Evolutionary conservation across 2,888 invertebrate species (phyloP), one percentile per base, ranked within the genome.

Genomic region (Epirrita christyi): DNA sequence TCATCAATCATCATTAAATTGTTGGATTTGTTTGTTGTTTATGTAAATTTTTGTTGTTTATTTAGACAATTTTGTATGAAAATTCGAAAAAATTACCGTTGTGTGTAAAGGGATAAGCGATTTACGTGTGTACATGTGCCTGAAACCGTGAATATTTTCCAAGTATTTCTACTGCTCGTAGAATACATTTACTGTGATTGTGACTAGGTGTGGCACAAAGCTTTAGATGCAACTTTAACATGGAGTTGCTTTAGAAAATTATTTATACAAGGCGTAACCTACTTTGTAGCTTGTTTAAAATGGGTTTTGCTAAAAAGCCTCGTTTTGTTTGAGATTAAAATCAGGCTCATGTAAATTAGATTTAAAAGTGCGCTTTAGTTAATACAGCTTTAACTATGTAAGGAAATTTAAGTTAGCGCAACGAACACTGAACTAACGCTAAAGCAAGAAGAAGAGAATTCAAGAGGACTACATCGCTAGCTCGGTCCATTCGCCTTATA

Each of bases 191-290:
- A 21, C 40, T 52, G 59, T 55, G 46, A 10, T 29, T 32, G 62
- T 59, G 66, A 64, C 65, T 66, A 56, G 67, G 65, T 69, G 67
- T 69, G 55, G 62, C 59, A 75, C 70, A 73, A 75, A 74, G 70
- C 70, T 73, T 71, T 71, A 70, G 68, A 75, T 72, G 71, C 68
- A 73, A 70, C 76, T 73, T 74, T 60, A 68, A 58, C 69, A 66
- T 61, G 55, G 57, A 68, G 64, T 68, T 67, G 60, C 60, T 68
- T 70, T 66, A 56, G 57, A 51, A 66, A 70, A 67, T 75, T 70
- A 70, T 70, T 70, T 68, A 68, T 57, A 64, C 64, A 49, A 63
- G 44, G 49, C 67, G 66, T 65, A 67, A 70, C 70, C 70, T 56
- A 73, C 64, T 75, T 75, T 68, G 52, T 67, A 69, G 59, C 67